Base-by-base conservation (phyloP, 2,888 invertebrate species). In the Parnassius glacialis region DNA sequence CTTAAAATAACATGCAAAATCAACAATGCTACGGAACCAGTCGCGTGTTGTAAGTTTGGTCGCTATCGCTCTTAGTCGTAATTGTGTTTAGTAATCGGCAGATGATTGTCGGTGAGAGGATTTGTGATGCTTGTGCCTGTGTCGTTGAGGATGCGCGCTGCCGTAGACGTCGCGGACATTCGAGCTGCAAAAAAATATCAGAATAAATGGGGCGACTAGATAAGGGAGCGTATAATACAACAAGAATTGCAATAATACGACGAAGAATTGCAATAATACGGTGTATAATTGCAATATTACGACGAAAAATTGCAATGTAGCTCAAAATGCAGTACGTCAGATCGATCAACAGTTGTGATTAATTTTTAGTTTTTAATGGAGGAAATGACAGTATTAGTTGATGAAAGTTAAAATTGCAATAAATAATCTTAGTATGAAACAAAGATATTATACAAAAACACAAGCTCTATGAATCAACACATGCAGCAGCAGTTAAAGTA, bases 121-220 rank as follows among this genome's bases (percentile, higher is more conserved):
- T 56, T 79, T 79, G 76, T 77, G 78, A 60, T 78, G 78, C 43
- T 78, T 78, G 70, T 80, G 84, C 52, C 83, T 75, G 65, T 81
- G 80, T 1, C 90, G 81, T 67, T 86, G 85, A 3, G 92, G 92
- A 61, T 87, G 90, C n/a, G 87, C 66, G 11, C 85, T 78, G 69
- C 85, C 75, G 79, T 92, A 92, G 64, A 90, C 80, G 63, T 90
- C 86, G 72, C 92, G 91, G 1, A 90, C 89, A 50, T 78, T 80
- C 9, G 83, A 72, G 57, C 90, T 88, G 83, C 0, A 79, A 79
- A 48, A 10, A 45, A 16, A 25, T 10, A 45, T 12, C 2, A 3
- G 2, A n/a, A 10, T 52, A 41, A 52, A n/a, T 9, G 10, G 10
- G 10, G 41, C 52, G 52, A 52, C 52, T 41, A 52, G 20, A 12